Base-by-base conservation (phyloP, 2,113 vertebrate genomes). In the Nannospalax galili region DNA sequence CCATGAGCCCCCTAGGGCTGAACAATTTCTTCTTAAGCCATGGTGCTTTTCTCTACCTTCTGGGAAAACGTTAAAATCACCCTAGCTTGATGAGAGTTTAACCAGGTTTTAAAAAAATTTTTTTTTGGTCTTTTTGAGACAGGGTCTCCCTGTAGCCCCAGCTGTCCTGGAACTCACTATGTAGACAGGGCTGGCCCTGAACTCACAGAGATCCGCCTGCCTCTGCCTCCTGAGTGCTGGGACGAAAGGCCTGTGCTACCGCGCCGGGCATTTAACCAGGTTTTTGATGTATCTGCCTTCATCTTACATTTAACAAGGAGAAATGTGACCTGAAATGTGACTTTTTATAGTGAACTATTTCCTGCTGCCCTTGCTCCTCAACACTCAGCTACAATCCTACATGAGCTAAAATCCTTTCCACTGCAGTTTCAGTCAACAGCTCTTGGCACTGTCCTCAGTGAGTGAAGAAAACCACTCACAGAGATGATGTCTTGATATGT, bases 11-110 rank as follows among this genome's bases (percentile, higher is more conserved):
- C 35, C n/a, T 3, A 60, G 7, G 42, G 77, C 77, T 82, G 45
- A 22, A 81, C 0, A 1, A 72, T 67, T 74, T 70, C 32, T 77
- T 35, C 16, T 69, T 52, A 72, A 74, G 37, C 60, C 80, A 60
- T n/a, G 42, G 32, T 70, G 22, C 67, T n/a, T 84, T 92, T 35
- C n/a, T 19, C 24, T 88, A 35, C 45, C 70, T 91, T 87, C 65
- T 64, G 79, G 81, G 75, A 42, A 82, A 67, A n/a, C 28, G 52
- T 73, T 42, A 70, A 73, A 70, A 64, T 56, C 78, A 88, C 85
- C 70, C 74, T 22, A 84, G 62, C 81, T 26, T 60, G 82, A 72
- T 52, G 60, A 93, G 92, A 75, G 62, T 88, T 87, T 65, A 84
- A 70, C 45, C 74, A 70, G 80, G 81, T 80, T 72, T 75, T 90